Base-by-base conservation (phyloP, 2,888 invertebrate species). In the Coecobrya sp. region DNA sequence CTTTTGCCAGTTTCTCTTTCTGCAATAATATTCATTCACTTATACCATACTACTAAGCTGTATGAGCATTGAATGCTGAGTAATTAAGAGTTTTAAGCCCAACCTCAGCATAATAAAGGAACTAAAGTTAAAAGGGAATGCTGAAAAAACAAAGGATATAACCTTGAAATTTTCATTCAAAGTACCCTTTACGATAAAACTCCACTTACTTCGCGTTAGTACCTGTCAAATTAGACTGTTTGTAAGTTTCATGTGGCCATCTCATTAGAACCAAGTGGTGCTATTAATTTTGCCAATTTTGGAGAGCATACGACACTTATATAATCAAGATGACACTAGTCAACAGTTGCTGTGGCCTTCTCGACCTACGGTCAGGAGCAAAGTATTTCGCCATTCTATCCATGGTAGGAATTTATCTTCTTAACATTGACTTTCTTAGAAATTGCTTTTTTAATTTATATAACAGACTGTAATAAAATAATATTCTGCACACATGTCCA, bases 371-470 rank as follows among this genome's bases (percentile, higher is more conserved):
- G 42, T 84, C 91, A 16, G 95, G 95, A 62, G 92, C 95, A n/a
- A 92, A 94, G 27, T 94, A 94, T 55, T 93, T 94, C 84, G 94
- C 95, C 10, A 93, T 94, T 70, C 89, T 94, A 25, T 94, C 94
- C 11, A 95, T 95, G 95, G 95, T 95, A 93, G 91, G 93, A 16
- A 70, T 16, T 16, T 25, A 3, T n/a, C 49, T 27, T 73, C 13
- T 45, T 42, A 25, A 42, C 45, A 45, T 42, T 73, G 45, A 73
- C 22, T 22, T 4, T 1, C 8, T 13, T 49, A 13, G 11, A 49
- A 49, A 49, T 59, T 59, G 2, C 62, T 25, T 8, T 22, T 62
- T 25, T 62, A 22, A 62, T 22, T 62, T 68, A 30, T 68, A 68
- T 30, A 7, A 19, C 1, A 3, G 13, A n/a, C n/a, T n/a, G n/a